Evolutionary conservation across 2,113 vertebrate species (phyloP), one percentile per base, ranked within the genome.

Genomic region (Holacanthus passer): DNA sequence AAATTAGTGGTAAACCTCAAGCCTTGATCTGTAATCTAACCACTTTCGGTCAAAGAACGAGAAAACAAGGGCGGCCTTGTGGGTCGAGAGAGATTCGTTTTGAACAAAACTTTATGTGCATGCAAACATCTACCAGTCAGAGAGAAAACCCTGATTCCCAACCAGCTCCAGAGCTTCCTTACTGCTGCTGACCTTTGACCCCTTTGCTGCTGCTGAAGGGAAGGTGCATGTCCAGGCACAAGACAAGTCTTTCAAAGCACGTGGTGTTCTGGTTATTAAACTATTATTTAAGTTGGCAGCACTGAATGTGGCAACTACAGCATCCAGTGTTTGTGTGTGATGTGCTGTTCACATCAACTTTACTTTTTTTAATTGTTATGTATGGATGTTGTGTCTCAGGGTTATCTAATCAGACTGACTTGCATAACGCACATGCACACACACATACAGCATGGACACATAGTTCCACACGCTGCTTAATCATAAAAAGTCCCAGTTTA

Each of bases 401-500:
- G 39, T 85, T 71, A 69, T 83, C 48, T 53, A 52, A 68, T 73
- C 32, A 32, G 52, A 68, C 27, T 19, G 13, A 41, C 47, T 55
- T 68, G 5, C 41, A 39, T 43, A 79, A 72, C 60, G 53, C 52
- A 37, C 31, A 29, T 24, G 24, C 43, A 48, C 3, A 39, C 39
- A 70, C 5, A 37, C 70, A 81, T 29, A 56, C 29, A 58, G 20
- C 64, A 27, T 24, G 64, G 35, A 79, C 67, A 69, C 39, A 55
- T 3, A 48, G 37, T 39, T 64, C 60, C n/a, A 20, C 72, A 59
- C 74, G 53, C 35, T 60, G 41, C 50, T 37, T 53, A 58, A 73
- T 79, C 69, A 81, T 47, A 41, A 58, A 63, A 35, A 66, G 53
- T 73, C 73, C 59, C 50, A 48, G 56, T 81, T 75, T 48, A 39